phyloP scores from a whole-genome alignment of 1,140 invertebrate species.

The Dinothrombium tinctorium region DNA sequence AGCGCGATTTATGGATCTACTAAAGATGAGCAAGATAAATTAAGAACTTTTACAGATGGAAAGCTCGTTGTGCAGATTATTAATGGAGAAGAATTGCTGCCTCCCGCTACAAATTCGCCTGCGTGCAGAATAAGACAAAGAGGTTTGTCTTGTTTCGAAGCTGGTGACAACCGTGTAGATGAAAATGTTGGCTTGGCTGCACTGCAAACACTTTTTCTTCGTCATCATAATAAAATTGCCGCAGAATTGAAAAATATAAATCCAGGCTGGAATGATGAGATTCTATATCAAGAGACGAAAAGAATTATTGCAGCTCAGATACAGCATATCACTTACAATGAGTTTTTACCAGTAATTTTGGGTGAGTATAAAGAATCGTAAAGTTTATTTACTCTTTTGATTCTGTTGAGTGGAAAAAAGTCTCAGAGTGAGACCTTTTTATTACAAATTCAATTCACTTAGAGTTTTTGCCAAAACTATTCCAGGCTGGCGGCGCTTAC shows the following conservation, averaged over 20 bases:
- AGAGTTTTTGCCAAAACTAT: too few relatives aligned
- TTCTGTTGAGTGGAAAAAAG: background rate
- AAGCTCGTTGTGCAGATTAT: background rate
- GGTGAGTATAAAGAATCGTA: background rate
- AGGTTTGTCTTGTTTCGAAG: slow-evolving; percentile 1
- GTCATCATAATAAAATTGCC: slow-evolving; percentile 31
- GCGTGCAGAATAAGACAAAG: background rate
- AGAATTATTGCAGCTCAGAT: slow-evolving; percentile 29
- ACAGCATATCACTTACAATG: slow-evolving; percentile 36
- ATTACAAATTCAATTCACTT: too few relatives aligned
- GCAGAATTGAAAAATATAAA: slow-evolving; percentile 24
- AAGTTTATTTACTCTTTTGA: background rate
- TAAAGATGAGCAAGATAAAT: slow-evolving; percentile 4
- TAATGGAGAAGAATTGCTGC: slow-evolving; percentile 4
- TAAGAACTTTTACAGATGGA: slow-evolving; percentile 18
- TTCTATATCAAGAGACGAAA: slow-evolving; percentile 26
- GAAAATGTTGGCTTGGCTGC: slow-evolving; percentile 20
- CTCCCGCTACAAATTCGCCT: slow-evolving; percentile 33
- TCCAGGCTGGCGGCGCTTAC: too few relatives aligned
- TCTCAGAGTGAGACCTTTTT: too few relatives aligned
- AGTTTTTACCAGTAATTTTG: slow-evolving; percentile 22
- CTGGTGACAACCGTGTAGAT: slow-evolving; percentile 11
- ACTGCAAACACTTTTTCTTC: slow-evolving; percentile 30
- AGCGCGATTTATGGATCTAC: slow-evolving; percentile 43
- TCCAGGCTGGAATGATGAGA: slow-evolving; percentile 26